These are phyloP conservation scores for Ectemnius continuus DNA, from an alignment of 2,888 invertebrate species.

Conservation along the genomic window DNA sequence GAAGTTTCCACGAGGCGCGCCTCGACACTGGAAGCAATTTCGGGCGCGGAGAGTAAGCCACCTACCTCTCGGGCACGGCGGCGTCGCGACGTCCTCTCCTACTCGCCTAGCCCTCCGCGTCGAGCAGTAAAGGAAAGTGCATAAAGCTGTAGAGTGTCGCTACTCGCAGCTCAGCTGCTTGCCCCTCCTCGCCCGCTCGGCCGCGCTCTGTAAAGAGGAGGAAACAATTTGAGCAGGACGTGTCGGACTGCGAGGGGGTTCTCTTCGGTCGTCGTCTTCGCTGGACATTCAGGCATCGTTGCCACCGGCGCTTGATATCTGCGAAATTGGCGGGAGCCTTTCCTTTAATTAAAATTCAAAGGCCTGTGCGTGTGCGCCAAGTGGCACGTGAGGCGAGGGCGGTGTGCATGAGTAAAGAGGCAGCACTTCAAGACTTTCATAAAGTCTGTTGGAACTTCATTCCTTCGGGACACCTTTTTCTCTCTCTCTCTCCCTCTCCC, in stretches of 20 bases:
- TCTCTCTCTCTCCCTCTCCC: constrained; percentile 10
- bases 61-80: constrained; percentile 48
- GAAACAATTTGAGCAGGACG: constrained; percentile 36
- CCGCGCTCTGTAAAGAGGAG: constrained; percentile 20
- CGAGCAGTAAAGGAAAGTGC: constrained; percentile 73
- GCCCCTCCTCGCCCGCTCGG: constrained; percentile 35
- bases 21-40: constrained; percentile 76
- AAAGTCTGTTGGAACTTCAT: constrained; percentile 27
- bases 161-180: constrained; percentile 45
- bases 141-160: constrained; percentile 71
- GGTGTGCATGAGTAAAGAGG: constrained; percentile 1
- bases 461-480: neutral
- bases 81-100: constrained; percentile 41
- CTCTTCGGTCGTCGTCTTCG: constrained; percentile 20
- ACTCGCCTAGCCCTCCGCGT: constrained; percentile 55
- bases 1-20: constrained; percentile 73
- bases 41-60: constrained; percentile 68
- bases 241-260: constrained; percentile 11
- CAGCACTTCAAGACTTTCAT: constrained; percentile 28
- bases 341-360: constrained; percentile 34
- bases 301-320: constrained; percentile 4
- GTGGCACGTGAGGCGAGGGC: neutral
- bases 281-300: neutral
- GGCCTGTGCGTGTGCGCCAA: neutral
- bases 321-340: neutral